Evolutionary conservation across 2,113 vertebrate species (phyloP), one percentile per base, ranked within the genome.

Genomic region (Cephalopholis sonnerati): DNA sequence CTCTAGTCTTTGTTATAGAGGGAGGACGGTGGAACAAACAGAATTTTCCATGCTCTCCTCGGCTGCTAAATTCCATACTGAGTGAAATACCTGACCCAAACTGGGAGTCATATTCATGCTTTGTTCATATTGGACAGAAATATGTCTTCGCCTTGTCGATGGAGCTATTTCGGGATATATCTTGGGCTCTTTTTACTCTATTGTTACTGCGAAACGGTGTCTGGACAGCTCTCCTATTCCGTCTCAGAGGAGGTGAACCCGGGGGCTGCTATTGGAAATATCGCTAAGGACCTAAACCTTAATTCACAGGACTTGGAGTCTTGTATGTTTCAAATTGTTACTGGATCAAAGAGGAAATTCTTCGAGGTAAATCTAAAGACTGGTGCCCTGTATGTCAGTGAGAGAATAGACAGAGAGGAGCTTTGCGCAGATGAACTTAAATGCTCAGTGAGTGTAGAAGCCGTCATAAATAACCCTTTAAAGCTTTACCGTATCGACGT

Each of bases 401-500:
- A 91, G 27, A 88, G 91, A 57, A 90, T 94, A 79, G 93, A 94
- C 82, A 86, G 95, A 78, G 95, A 96, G 67, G 90, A 94, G 67
- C 91, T 96, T 0, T 96, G 95, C 57, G 82, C 85, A 3, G 88
- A 91, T 20, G 87, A 84, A 59, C 39, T 58, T 0, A 93, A 82
- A 80, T 96, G 96, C 17, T 79, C 88, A 18, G 29, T 96, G 3
- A 92, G 79, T 48, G 51, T 95, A 36, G 95, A 96, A 66, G 94
- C 95, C 1, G 93, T 96, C 16, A 91, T 95, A 32, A 93, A 94
- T 46, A 92, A 93, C 69, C 96, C 95, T 0, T 84, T 96, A 62
- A 91, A 93, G 74, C 86, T 97, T 46, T 94, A 96, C 88, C 93
- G 90, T 83, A 86, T 96, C 54, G 95, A 96, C 5, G 76, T 97